Base-by-base conservation (phyloP, 2,888 invertebrate species). In the Chaetogeoica ovagalla region DNA sequence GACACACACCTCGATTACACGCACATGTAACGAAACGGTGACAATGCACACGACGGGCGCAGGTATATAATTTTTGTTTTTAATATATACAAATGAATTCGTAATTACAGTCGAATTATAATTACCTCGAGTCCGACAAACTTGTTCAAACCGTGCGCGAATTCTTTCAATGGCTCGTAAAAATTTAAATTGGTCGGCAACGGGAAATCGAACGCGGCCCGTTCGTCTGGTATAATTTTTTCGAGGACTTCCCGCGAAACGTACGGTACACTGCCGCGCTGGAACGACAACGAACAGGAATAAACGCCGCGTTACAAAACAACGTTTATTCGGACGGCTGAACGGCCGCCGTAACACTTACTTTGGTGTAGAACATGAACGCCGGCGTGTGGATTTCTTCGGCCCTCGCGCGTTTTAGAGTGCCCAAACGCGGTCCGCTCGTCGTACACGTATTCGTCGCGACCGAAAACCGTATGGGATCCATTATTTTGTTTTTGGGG, bases 201-300 rank as follows among this genome's bases (percentile, higher is more conserved):
- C 0, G 94, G 92, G 82, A 94, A 88, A 86, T 93, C 91, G 30
- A 95, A 86, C 1, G 93, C 86, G 82, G 91, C 90, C 1, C 89
- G 88, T 13, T 88, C 89, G 3, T 65, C 37, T 1, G 82, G 69
- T 48, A 81, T 60, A 2, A 83, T 70, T 86, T 90, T 88, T 83
- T 90, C 87, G 74, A 94, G 89, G 0, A 93, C 92, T 87, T 94
- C 94, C 83, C 91, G 89, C 0, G 93, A 93, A 37, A 97, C 86
- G 86, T 95, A 92, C 0, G 95, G 94, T 70, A 95, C 90, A 86
- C 93, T 92, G 68, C 94, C 96, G 84, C 92, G 91, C 92, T 94
- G 86, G 79, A 30, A 81, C 17, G 59, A 66, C 30, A 30, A 30
- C 4, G 43, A 13, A 23, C 1, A 19, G 13, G 9, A 69, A 21